Percentiles rank a stretch among this genome's conserved stretches.
Conservation (phyloP, 1,140 invertebrate genomes). For the Chrysoperla carnea region DNA sequence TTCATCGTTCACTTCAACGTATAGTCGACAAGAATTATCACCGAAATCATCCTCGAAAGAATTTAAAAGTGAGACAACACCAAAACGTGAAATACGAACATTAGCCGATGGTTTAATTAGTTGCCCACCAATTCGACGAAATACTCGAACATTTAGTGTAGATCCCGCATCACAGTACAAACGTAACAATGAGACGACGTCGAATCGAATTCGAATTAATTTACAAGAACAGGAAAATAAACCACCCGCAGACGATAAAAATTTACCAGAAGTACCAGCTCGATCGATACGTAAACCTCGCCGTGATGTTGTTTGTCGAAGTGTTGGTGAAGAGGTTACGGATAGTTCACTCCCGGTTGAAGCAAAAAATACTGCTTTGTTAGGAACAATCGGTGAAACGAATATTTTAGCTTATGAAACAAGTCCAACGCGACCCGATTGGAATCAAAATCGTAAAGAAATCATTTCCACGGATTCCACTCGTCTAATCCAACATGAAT, state of each 20-base stretch:
- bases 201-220: too few species aligned
- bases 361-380: conserved; percentile 11
- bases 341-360: conserved; percentile 12
- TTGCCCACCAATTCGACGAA: conserved; percentile 25
- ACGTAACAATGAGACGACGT: background rate
- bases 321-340: conserved; percentile 22
- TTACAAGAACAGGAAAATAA: too few species aligned
- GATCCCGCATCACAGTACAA: background rate
- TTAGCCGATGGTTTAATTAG: conserved; percentile 19
- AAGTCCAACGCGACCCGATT: conserved; percentile 4
- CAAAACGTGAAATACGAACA: conserved; percentile 1
- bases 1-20: background rate
- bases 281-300: conserved; percentile 14
- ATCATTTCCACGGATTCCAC: background rate
- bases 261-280: conserved; percentile 13
- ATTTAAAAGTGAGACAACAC: background rate
- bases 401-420: conserved; percentile 1
- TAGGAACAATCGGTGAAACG: conserved; percentile 20
- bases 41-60: background rate
- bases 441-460: conserved; percentile 2
- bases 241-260: background rate
- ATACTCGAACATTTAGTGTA: background rate
- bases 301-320: conserved; percentile 16
- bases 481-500: conserved; percentile 5
- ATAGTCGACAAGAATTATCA: background rate